Conservation (phyloP, 2,797 vertebrate species). For the Macrochelys suwanniensis region DNA sequence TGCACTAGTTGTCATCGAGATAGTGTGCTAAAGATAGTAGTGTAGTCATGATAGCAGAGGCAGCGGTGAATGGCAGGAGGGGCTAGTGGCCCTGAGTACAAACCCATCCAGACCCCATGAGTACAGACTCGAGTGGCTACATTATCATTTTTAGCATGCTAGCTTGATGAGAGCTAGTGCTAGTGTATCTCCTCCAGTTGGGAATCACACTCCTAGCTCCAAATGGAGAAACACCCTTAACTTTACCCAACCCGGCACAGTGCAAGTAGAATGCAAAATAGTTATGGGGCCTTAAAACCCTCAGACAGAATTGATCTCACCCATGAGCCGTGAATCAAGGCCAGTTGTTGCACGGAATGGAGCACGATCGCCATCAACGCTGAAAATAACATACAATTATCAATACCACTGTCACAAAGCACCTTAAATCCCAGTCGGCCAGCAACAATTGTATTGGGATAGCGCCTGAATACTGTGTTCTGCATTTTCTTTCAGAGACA, state of each 20-base stretch:
- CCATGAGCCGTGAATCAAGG: background rate
- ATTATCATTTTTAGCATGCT: background rate
- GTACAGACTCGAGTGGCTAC: background rate
- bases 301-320: background rate
- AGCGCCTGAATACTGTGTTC: background rate
- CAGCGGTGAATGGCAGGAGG: background rate
- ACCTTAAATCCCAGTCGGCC: conserved; percentile 2
- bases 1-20: background rate
- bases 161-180: background rate
- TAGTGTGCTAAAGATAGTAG: background rate
- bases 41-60: background rate
- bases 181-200: background rate
- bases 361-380: accelerated
- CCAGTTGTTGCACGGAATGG: background rate
- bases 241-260: background rate
- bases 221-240: background rate
- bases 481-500: conserved; percentile 20
- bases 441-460: background rate
- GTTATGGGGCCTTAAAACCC: conserved; percentile 22
- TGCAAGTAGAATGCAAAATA: background rate
- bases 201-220: background rate
- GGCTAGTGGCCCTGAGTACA: background rate
- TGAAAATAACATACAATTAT: background rate
- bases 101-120: background rate
- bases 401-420: background rate